These are phyloP conservation scores for Willowsia nigromaculata DNA, from an alignment of 2,888 invertebrate genomes.

Conservation along the genomic window DNA sequence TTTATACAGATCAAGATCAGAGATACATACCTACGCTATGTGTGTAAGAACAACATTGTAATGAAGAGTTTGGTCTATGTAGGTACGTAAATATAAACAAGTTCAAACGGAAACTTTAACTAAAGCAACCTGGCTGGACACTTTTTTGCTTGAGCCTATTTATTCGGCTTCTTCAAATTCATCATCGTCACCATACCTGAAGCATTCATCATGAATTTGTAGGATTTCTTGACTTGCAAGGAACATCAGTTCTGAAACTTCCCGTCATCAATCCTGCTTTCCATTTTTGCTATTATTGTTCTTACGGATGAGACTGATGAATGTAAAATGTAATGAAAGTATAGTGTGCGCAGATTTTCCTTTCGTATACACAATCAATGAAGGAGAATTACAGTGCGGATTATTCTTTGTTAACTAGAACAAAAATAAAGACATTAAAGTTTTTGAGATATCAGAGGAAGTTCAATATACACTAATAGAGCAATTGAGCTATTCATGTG, in stretches of 20 bases:
- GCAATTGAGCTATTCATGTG: background rate
- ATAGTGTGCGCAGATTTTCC: background rate
- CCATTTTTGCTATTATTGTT: background rate
- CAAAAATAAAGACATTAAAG: conserved; percentile 41
- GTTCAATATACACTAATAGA: background rate
- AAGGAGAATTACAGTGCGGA: background rate
- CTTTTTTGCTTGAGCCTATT: background rate
- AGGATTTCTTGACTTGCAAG: background rate
- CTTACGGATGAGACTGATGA: background rate
- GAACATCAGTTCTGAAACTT: background rate
- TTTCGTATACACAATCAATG: background rate
- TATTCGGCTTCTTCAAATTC: background rate
- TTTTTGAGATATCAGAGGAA: conserved; percentile 40
- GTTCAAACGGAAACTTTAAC: background rate
- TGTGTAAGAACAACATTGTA: background rate
- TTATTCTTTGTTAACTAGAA: conserved; percentile 30
- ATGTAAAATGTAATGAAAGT: background rate
- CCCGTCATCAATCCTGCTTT: background rate
- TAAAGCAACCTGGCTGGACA: background rate
- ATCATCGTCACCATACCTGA: background rate
- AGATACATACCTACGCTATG: background rate
- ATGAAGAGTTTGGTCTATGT: background rate
- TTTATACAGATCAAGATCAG: background rate
- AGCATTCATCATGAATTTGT: background rate
- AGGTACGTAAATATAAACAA: background rate